Conservation (phyloP, 2,888 invertebrate species). For the Oligia strigilis region DNA sequence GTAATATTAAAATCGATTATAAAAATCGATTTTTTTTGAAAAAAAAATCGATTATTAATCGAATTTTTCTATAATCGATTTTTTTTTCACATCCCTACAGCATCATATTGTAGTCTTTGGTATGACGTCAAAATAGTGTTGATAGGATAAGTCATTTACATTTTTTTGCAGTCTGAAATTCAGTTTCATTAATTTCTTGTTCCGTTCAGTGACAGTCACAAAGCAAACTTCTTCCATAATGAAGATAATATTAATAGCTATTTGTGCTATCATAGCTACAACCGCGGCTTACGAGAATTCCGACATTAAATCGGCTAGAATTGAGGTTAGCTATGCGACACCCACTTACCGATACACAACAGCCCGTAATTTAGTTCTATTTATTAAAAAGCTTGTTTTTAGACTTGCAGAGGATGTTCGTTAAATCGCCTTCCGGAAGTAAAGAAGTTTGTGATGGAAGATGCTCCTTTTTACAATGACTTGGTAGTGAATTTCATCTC, state of each 20-base stretch:
- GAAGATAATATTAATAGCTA: constrained; percentile 68
- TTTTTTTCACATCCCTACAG: too few species aligned
- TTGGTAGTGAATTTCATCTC: constrained; percentile 92
- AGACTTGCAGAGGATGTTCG: constrained; percentile 93
- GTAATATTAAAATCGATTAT: too few species aligned
- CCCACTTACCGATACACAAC: background rate
- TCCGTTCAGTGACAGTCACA: constrained; percentile 11
- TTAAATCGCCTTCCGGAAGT: constrained; percentile 92
- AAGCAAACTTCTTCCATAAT: constrained; percentile 58
- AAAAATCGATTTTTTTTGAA: too few species aligned
- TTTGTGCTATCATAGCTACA: constrained; percentile 69
- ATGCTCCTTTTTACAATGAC: constrained; percentile 91
- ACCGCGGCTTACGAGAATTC: constrained; percentile 75
- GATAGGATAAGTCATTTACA: background rate
- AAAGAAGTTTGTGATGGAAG: constrained; percentile 92
- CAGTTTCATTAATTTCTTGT: background rate
- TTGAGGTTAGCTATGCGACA: constrained; percentile 78
- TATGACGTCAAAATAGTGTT: background rate
- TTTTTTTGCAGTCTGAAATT: background rate
- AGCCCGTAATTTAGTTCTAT: background rate
- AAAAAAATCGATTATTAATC: too few species aligned
- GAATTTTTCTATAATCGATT: too few species aligned
- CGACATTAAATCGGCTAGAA: constrained; percentile 84
- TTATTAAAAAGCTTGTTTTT: constrained; percentile 59
- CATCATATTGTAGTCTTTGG: too few species aligned